Evolutionary conservation across 2,113 vertebrate species (phyloP), one percentile per base, ranked within the genome.

Genomic region (Hippocampus mohnikei): DNA sequence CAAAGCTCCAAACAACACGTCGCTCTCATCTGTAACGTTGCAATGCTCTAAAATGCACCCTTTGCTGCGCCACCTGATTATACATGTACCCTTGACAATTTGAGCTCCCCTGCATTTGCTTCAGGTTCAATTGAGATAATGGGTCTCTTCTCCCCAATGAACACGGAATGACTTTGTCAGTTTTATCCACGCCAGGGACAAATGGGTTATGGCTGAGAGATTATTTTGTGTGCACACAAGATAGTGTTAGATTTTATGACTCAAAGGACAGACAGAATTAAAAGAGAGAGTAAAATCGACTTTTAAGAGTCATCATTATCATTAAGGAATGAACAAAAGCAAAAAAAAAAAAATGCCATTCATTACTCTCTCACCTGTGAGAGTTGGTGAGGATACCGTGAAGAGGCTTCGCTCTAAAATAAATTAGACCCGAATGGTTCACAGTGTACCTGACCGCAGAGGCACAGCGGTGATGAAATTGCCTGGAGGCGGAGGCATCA

Each of bases 381-480:
- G 21, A 44, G 21, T 18, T 27, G 23, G 23, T 27, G 21, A 16
- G 41, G n/a, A 16, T 27, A 25, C 23, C 48, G n/a, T 46, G 41
- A 12, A 12, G 52, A 79, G 69, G 71, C 71, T 78, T 61, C 0
- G 65, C 73, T 77, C 74, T 56, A 72, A 55, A 79, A 85, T 77
- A 81, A 88, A 88, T 84, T 79, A 81, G 71, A 85, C 77, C 56
- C 37, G 18, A 71, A 73, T 74, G 79, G 87, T 88, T 90, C 82
- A 87, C 72, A 8, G 67, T 80, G 66, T 56, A 80, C 69, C 48
- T 80, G 78, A 79, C 78, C 78, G 77, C 82, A 69, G 67, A 5
- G 5, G 42, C 83, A 74, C 33, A 73, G 61, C 55, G 81, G 78
- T 79, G 76, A 88, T 81, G 79, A 86, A 81, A 88, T 89, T 84